Evolutionary conservation across 2,888 invertebrate species (phyloP).

Genomic region (Lasioglossum vierecki): DNA sequence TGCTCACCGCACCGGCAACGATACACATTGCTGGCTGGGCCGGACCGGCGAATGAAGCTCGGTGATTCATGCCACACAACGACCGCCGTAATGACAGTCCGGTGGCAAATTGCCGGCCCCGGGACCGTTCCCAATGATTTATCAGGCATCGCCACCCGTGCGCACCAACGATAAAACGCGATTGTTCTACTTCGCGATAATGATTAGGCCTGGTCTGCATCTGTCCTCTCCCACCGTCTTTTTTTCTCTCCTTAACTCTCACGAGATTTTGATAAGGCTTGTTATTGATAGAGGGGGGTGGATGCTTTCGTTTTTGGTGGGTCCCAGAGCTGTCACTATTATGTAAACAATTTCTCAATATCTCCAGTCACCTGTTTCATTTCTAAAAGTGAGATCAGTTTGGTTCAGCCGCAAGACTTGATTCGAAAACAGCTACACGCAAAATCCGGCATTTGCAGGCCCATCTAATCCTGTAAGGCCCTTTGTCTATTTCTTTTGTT

Average conservation of each 20-base stretch:
- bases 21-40: conserved; percentile 53
- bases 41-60: conserved; percentile 24
- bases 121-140: conserved; percentile 64
- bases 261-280: neutral
- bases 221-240: neutral
- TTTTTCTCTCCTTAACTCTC: neutral
- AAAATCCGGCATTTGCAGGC: neutral
- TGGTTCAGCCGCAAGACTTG: no score
- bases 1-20: conserved; percentile 14
- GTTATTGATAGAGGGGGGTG: neutral
- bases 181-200: conserved; percentile 54
- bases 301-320: neutral
- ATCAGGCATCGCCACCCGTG: conserved; percentile 65
- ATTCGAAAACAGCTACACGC: neutral
- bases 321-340: neutral
- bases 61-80: conserved; percentile 64
- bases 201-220: neutral
- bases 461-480: neutral
- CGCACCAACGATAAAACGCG: conserved; percentile 48
- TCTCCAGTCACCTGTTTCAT: no score
- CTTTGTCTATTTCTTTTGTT: no score
- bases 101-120: conserved; percentile 68
- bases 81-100: conserved; percentile 65
- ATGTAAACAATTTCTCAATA: no score
- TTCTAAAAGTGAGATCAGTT: no score